phyloP scores from a whole-genome alignment of 2,797 vertebrate species.

The Gymnoscopelus braueri region DNA sequence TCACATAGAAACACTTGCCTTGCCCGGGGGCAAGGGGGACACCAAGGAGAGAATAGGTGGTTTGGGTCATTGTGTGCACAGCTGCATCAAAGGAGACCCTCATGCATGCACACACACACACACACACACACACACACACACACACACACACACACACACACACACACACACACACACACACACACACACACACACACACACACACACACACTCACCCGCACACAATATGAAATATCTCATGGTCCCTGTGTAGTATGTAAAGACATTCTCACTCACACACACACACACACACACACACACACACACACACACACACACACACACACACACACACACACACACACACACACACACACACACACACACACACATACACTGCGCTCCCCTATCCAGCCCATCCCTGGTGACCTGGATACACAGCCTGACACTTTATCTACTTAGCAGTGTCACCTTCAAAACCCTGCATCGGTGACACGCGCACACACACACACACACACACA shows the following conservation, averaged over 20 bases:
- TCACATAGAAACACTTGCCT: constrained; percentile 37
- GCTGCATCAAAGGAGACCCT: constrained; percentile 38
- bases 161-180: constrained; percentile 22
- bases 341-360: constrained; percentile 14
- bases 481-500: constrained; percentile 37
- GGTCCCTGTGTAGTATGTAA: constrained; percentile 6
- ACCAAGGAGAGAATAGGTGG: constrained; percentile 39
- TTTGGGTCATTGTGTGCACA: constrained; percentile 63
- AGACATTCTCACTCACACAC: constrained; percentile 6
- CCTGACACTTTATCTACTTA: constrained; percentile 76
- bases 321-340: constrained; percentile 20
- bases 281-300: background rate
- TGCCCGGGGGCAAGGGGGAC: constrained; percentile 46
- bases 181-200: constrained; percentile 12
- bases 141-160: constrained; percentile 14
- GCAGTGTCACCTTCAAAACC: constrained; percentile 78
- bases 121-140: constrained; percentile 18
- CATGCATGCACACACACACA: constrained; percentile 11
- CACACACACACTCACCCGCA: background rate
- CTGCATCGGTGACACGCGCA: constrained; percentile 46
- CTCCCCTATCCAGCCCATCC: constrained; percentile 36
- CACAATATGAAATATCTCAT: constrained; percentile 6
- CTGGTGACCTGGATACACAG: constrained; percentile 72
- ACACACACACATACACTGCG: constrained; percentile 6
- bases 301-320: constrained; percentile 7